Percentiles rank a stretch among this genome's conserved stretches.
Conservation (phyloP, 2,113 vertebrate species). For the Hyla sarda region DNA sequence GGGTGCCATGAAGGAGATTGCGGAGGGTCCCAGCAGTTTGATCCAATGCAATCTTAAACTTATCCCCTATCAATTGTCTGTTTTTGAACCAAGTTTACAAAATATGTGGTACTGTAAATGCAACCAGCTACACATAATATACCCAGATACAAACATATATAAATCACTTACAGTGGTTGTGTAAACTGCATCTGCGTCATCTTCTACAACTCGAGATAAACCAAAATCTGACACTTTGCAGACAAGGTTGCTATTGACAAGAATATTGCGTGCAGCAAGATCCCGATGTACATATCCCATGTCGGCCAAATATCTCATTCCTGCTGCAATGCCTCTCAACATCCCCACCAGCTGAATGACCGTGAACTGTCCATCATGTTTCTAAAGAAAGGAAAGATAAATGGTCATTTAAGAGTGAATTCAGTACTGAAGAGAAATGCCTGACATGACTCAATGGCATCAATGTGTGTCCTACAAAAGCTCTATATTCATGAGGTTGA, state of each 20-base stretch:
- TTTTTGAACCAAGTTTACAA: too few relatives aligned
- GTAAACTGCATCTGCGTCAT: slow-evolving; percentile 97
- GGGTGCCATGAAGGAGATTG: too few relatives aligned
- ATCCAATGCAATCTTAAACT: too few relatives aligned
- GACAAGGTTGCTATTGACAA: slow-evolving; percentile 99
- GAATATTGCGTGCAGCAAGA: slow-evolving; percentile 95
- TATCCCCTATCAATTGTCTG: too few relatives aligned
- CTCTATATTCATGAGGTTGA: slow-evolving; percentile 22
- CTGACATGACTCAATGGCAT: slow-evolving; percentile 47
- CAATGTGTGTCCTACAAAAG: not conserved
- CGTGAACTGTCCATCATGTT: slow-evolving; percentile 97
- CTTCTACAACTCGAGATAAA: slow-evolving; percentile 95
- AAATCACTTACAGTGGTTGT: slow-evolving; percentile 92
- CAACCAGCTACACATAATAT: too few relatives aligned
- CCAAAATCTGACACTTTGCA: slow-evolving; percentile 99
- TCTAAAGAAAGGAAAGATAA: slow-evolving; percentile 75
- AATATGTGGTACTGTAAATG: too few relatives aligned
- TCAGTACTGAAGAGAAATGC: slow-evolving; percentile 21
- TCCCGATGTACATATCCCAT: slow-evolving; percentile 99
- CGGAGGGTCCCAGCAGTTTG: too few relatives aligned
- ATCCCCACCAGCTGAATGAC: slow-evolving; percentile 98
- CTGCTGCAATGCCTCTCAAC: slow-evolving; percentile 95
- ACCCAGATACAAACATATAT: not conserved
- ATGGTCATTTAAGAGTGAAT: slow-evolving; percentile 57
- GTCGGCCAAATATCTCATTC: slow-evolving; percentile 96